These are phyloP conservation scores for Cancer borealis DNA, from an alignment of 2,888 invertebrate genomes.

Conservation along the genomic window DNA sequence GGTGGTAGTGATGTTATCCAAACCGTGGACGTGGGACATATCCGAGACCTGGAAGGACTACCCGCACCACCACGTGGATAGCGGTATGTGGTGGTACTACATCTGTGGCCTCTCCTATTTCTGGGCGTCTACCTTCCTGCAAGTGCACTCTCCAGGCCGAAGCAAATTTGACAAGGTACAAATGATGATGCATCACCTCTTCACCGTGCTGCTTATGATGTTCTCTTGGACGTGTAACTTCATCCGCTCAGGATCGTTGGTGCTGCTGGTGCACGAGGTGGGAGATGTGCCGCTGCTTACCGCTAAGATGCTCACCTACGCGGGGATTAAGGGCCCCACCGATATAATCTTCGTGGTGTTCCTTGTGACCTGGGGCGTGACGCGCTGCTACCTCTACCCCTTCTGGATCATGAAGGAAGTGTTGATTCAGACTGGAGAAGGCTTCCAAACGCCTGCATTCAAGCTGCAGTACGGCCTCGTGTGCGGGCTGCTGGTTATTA, in stretches of 20 bases:
- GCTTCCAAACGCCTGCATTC: slow-evolving; percentile 85
- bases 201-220: slow-evolving; percentile 66
- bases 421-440: slow-evolving; percentile 36
- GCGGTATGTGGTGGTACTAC: slow-evolving; percentile 73
- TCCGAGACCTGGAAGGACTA: slow-evolving; percentile 90
- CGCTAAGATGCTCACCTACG: slow-evolving; percentile 69
- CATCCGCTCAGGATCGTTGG: slow-evolving; percentile 68
- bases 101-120: slow-evolving; percentile 66
- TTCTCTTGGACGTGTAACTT: slow-evolving; percentile 74
- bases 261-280: slow-evolving; percentile 70
- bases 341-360: slow-evolving; percentile 65
- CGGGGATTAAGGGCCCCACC: slow-evolving; percentile 43
- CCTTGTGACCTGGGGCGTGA: slow-evolving; percentile 65
- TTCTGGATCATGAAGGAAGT: slow-evolving; percentile 71
- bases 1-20: slow-evolving; percentile 94
- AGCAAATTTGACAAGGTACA: slow-evolving; percentile 55
- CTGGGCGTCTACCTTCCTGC: slow-evolving; percentile 65
- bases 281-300: slow-evolving; percentile 67
- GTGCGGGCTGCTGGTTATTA: slow-evolving; percentile 88
- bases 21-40: slow-evolving; percentile 95
- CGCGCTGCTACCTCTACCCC: slow-evolving; percentile 68
- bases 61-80: slow-evolving; percentile 85
- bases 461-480: slow-evolving; percentile 95
- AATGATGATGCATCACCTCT: slow-evolving; percentile 70
- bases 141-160: slow-evolving; percentile 55